Evolutionary conservation across 2,888 invertebrate species (phyloP), one percentile per base, ranked within the genome.

Genomic region (Pyrrhia umbra): DNA sequence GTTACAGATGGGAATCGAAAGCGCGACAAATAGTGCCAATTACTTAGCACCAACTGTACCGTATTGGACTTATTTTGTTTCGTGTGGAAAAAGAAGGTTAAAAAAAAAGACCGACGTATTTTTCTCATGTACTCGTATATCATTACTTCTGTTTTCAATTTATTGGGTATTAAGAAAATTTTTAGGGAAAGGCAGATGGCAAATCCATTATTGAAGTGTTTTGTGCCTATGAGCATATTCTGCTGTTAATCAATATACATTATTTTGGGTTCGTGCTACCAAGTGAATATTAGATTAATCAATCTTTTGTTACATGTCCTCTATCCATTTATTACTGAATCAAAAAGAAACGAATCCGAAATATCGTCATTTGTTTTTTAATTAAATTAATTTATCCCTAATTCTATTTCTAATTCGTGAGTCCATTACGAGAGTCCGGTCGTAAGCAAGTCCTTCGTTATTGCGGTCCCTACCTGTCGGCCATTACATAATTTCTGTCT

Each of bases 401-500:
- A 9, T 27, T 65, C 25, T 40, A 47, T 51, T 51, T 50, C 16
- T 16, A 40, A 37, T 27, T 45, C 5, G 1, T 16, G 16, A 21
- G 15, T 51, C n/a, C 21, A 54, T 27, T 39, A 21, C 15, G 50
- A 16, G 3, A 75, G 55, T 72, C 51, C 74, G 57, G 52, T 34
- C 70, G 73, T 13, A 21, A 21, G 37, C 39, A 6, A 63, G 68
- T 64, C 61, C 63, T 61, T 39, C 56, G 68, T 63, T 65, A 75
- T 71, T 68, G 57, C 64, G 65, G 66, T 58, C 67, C 63, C 59
- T 55, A 65, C 71, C 64, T 65, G 58, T 67, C 68, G 59, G 56
- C 62, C 45, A 52, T 79, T 73, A 77, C 67, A 79, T 77, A 79
- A 82, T 81, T 80, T 79, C 82, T 83, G 82, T 50, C 23, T 55